phyloP scores from a whole-genome alignment of 2,888 invertebrate genomes.

The Phasia obesa region DNA sequence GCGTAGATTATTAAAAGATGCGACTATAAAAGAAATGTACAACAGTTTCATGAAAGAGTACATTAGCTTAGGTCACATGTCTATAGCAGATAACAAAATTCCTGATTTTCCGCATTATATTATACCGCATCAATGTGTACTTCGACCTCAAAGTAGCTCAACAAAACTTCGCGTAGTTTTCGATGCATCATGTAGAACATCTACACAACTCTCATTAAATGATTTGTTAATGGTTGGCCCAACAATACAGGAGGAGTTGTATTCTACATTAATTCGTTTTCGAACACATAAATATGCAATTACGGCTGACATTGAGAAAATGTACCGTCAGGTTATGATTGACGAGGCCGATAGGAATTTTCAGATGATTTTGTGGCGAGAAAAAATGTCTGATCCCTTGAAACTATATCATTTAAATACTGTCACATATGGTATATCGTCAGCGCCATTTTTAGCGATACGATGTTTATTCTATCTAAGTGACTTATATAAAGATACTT shows the following conservation, averaged over 20 bases:
- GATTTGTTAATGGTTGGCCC: background rate
- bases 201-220: background rate
- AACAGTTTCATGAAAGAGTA: too few relatives aligned
- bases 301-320: too few relatives aligned
- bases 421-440: background rate
- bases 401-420: background rate
- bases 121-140: background rate
- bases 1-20: too few relatives aligned
- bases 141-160: too few relatives aligned
- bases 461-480: too few relatives aligned
- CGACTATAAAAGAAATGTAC: too few relatives aligned
- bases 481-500: too few relatives aligned
- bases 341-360: background rate
- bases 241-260: background rate
- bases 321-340: background rate
- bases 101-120: background rate
- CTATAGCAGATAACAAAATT: background rate
- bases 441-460: too few relatives aligned
- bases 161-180: too few relatives aligned
- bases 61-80: too few relatives aligned
- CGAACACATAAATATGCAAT: too few relatives aligned
- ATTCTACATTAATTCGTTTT: background rate
- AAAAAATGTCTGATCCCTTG: background rate
- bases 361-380: background rate
- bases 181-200: too few relatives aligned